phyloP scores from a whole-genome alignment of 2,797 vertebrate genomes.

The Dipus sagitta region DNA sequence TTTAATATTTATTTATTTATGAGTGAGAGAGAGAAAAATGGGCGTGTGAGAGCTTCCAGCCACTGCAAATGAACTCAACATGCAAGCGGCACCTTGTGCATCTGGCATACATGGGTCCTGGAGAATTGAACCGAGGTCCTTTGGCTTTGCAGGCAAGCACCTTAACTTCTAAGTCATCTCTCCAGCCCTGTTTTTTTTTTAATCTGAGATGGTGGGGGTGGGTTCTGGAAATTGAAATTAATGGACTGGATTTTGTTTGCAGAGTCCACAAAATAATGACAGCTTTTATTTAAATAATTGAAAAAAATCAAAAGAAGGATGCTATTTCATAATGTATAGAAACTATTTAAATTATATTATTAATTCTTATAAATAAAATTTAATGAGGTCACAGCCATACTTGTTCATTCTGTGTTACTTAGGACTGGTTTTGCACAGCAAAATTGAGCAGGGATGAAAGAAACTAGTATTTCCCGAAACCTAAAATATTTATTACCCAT shows the following conservation, averaged over 20 bases:
- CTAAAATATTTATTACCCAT: constrained; percentile 26
- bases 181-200: no score
- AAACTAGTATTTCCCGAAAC: neutral
- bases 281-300: neutral
- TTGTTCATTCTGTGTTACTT: neutral
- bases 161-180: no score
- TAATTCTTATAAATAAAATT: neutral
- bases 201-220: neutral
- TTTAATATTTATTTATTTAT: neutral
- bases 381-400: neutral
- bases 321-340: neutral
- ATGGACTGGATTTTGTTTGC: neutral
- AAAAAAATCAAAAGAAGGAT: neutral
- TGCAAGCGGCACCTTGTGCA: no score
- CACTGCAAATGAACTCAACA: no score
- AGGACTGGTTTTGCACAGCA: neutral
- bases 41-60: no score
- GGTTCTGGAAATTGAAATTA: neutral
- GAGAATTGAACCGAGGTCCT: no score
- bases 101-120: no score
- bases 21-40: no score
- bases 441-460: neutral
- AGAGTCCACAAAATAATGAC: neutral
- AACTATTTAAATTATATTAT: constrained; percentile 19
- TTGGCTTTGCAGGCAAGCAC: no score